These are phyloP conservation scores for Agrochola lychnidis DNA, from an alignment of 2,888 invertebrate genomes.

Conservation along the genomic window DNA sequence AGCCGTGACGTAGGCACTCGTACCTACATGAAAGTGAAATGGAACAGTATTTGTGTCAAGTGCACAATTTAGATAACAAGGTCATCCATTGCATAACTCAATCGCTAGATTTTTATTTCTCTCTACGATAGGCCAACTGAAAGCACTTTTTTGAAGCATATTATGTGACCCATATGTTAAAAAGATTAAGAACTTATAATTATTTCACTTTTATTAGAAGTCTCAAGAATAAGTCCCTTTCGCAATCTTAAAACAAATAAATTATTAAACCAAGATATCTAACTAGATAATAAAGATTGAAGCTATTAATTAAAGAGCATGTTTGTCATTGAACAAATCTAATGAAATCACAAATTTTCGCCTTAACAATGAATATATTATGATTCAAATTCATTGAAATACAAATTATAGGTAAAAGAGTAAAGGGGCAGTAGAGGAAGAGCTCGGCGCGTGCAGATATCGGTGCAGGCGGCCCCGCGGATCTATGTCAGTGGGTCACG, in stretches of 20 bases:
- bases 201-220: not conserved
- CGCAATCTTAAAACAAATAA: constrained; percentile 14
- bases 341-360: constrained; percentile 31
- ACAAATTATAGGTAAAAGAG: constrained; percentile 71
- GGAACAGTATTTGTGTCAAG: constrained; percentile 90
- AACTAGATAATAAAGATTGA: constrained; percentile 7
- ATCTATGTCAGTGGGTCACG: constrained; percentile 93
- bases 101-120: constrained; percentile 73
- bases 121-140: constrained; percentile 45
- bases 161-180: not conserved
- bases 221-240: constrained; percentile 19
- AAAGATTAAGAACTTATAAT: not conserved
- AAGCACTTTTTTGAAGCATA: constrained; percentile 17
- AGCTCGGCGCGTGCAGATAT: constrained; percentile 88
- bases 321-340: constrained; percentile 20
- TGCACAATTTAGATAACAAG: constrained; percentile 90
- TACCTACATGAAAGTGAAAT: constrained; percentile 89
- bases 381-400: constrained; percentile 62
- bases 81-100: constrained; percentile 87
- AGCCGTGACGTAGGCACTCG: constrained; percentile 79
- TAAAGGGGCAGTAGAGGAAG: constrained; percentile 83
- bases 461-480: constrained; percentile 91
- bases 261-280: constrained; percentile 15
- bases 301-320: constrained; percentile 29
- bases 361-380: constrained; percentile 42